phyloP scores from a whole-genome alignment of 2,888 invertebrate genomes.

The Drosophila mettleri region DNA sequence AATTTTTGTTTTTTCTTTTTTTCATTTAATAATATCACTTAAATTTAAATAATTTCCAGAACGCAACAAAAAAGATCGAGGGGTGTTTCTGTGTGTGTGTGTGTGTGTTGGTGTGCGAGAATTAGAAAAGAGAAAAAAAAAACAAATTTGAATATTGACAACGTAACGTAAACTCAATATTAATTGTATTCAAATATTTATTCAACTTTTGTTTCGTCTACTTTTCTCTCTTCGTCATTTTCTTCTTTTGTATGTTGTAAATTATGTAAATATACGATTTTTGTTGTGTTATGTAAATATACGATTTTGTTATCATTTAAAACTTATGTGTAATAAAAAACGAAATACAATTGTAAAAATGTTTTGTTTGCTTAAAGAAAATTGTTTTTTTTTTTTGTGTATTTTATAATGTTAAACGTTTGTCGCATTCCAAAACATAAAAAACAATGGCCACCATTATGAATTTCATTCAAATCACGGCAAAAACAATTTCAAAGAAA shows the following conservation, averaged over 20 bases:
- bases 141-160: slow-evolving; percentile 44
- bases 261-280: slow-evolving; percentile 22
- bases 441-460: slow-evolving; percentile 83
- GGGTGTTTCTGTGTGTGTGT: slow-evolving; percentile 29
- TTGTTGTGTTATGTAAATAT: slow-evolving; percentile 11
- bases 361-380: slow-evolving; percentile 52
- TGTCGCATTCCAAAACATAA: slow-evolving; percentile 68
- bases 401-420: slow-evolving; percentile 36
- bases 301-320: slow-evolving; percentile 40
- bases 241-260: slow-evolving; percentile 11
- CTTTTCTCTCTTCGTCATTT: background rate
- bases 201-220: slow-evolving; percentile 14
- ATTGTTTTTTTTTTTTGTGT: slow-evolving; percentile 33
- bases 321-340: slow-evolving; percentile 76
- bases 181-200: slow-evolving; percentile 28
- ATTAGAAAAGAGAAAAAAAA: slow-evolving; percentile 46
- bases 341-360: slow-evolving; percentile 82
- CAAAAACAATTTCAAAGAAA: slow-evolving; percentile 80
- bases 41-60: slow-evolving; percentile 82
- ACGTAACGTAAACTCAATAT: slow-evolving; percentile 41
- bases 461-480: slow-evolving; percentile 84
- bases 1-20: slow-evolving; percentile 14
- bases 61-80: slow-evolving; percentile 75
- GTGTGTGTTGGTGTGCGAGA: slow-evolving; percentile 36
- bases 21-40: slow-evolving; percentile 80